Conservation (phyloP, 2,113 vertebrate genomes). For the Engraulis encrasicolus region DNA sequence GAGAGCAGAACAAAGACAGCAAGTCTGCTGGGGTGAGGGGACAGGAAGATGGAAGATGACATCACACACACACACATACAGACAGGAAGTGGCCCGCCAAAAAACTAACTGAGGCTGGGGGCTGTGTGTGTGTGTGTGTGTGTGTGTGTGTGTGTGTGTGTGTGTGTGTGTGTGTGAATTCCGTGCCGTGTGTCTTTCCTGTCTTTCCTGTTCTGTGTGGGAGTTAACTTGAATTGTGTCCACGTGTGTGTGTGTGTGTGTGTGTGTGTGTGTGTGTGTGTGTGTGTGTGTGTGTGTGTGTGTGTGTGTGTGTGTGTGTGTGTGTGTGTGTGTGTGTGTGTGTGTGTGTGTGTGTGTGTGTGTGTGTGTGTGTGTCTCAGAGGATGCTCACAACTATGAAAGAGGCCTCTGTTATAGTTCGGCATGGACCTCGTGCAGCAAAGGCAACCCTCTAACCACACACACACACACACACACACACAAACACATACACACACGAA, state of each 20-base stretch:
- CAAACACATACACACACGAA: too few species aligned
- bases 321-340: not conserved
- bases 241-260: not conserved
- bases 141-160: slow-evolving; percentile 23
- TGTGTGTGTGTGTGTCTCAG: not conserved
- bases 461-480: too few species aligned
- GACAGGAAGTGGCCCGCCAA: slow-evolving; percentile 74
- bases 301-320: not conserved
- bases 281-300: too few species aligned
- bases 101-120: slow-evolving; percentile 41
- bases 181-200: not conserved
- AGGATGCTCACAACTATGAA: too few species aligned
- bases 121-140: slow-evolving; percentile 21
- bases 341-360: not conserved
- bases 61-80: too few species aligned
- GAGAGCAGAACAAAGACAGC: slow-evolving; percentile 56
- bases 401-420: too few species aligned
- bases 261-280: not conserved
- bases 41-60: slow-evolving; percentile 72
- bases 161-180: not conserved
- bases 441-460: too few species aligned
- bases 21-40: slow-evolving; percentile 41
- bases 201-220: slow-evolving; percentile 1
- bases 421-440: too few species aligned
- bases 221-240: not conserved